A percentile compares a stretch with the other conserved stretches of the same genome.
Conservation (phyloP, 1,140 invertebrate genomes). For the Triops longicaudatus region DNA sequence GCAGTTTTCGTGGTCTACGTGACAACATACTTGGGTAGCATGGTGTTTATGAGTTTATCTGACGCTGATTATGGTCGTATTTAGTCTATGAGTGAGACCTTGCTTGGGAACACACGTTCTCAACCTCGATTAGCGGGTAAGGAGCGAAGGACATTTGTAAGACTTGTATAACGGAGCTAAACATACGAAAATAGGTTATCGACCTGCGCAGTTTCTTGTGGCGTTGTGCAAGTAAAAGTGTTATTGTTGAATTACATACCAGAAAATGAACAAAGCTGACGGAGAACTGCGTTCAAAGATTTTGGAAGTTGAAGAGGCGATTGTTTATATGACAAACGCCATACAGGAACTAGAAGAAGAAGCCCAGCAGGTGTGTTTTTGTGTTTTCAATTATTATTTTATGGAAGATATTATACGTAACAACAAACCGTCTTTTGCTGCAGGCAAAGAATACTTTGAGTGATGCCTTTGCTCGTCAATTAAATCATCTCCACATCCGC, state of each 20-base stretch:
- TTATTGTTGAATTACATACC: not conserved
- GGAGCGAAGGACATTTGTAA: too few species aligned
- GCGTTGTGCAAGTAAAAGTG: not conserved
- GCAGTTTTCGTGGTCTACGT: too few species aligned
- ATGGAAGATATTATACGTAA: not conserved
- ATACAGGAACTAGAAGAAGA: conserved; percentile 21
- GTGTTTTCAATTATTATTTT: too few species aligned
- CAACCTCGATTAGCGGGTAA: too few species aligned
- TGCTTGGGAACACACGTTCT: too few species aligned
- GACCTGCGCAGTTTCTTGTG: not conserved
- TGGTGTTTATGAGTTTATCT: too few species aligned
- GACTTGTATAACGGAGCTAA: too few species aligned
- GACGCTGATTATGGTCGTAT: too few species aligned
- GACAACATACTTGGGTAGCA: too few species aligned
- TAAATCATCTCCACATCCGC: conserved; percentile 1
- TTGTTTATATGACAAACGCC: not conserved
- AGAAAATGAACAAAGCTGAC: not conserved
- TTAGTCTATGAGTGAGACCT: too few species aligned
- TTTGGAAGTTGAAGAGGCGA: conserved; percentile 17
- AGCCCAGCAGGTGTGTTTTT: not conserved
- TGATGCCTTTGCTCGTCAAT: not conserved
- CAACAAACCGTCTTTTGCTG: not conserved
- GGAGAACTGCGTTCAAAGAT: not conserved
- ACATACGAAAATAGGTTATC: not conserved
- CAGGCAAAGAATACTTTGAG: not conserved